Evolutionary conservation across 2,113 vertebrate genomes (phyloP).

Genomic region (Phodopus roborovskii): DNA sequence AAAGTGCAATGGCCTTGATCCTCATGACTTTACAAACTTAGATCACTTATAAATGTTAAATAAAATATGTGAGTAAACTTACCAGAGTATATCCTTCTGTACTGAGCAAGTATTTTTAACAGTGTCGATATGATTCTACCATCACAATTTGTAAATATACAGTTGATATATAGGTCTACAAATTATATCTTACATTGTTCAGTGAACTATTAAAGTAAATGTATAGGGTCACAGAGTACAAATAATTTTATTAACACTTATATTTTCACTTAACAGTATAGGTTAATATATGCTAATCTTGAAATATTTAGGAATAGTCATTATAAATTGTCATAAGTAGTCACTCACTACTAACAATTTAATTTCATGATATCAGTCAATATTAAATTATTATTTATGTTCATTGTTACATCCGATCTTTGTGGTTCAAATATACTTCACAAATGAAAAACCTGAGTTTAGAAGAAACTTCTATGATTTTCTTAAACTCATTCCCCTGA

Average conservation of each 20-base stretch:
- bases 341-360: not conserved
- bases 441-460: not conserved
- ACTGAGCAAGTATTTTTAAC: constrained; percentile 87
- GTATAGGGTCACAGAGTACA: not conserved
- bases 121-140: constrained; percentile 87
- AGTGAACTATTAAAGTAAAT: not conserved
- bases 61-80: constrained; percentile 75
- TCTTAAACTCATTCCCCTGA: not conserved
- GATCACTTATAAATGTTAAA: constrained; percentile 84
- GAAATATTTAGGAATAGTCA: not conserved
- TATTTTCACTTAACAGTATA: not conserved
- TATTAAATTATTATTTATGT: not conserved
- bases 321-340: constrained; percentile 18
- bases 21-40: constrained; percentile 81
- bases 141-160: constrained; percentile 61
- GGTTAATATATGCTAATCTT: not conserved
- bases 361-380: not conserved
- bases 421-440: not conserved
- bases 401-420: constrained; percentile 13
- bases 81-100: constrained; percentile 80
- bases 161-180: not conserved
- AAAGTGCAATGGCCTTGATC: constrained; percentile 89
- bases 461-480: not conserved
- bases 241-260: not conserved
- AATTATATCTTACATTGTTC: not conserved